Evolutionary conservation across 2,113 vertebrate species (phyloP).

Genomic region (Eurypyga helias): DNA sequence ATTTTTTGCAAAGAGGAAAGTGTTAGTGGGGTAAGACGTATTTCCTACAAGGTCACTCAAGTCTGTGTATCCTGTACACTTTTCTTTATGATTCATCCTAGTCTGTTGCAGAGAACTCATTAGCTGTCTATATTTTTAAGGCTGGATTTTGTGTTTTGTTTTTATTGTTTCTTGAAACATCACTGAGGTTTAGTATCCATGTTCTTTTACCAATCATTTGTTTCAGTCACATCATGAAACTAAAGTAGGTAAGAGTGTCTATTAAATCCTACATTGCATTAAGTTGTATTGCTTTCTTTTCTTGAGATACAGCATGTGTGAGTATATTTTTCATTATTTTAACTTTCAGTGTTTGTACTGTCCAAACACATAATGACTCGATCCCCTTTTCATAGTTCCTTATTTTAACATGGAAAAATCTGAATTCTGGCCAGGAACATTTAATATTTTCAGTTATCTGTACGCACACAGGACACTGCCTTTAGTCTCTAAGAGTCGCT

Average conservation of each 20-base stretch:
- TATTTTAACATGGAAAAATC: background rate
- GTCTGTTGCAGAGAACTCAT: background rate
- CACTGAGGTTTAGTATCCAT: background rate
- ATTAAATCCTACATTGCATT: background rate
- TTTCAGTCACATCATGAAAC: background rate
- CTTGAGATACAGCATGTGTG: background rate
- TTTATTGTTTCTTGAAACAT: background rate
- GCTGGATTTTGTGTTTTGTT: background rate
- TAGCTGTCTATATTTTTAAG: background rate
- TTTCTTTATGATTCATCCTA: background rate
- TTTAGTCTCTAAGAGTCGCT: background rate
- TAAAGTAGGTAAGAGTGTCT: background rate
- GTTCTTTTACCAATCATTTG: background rate
- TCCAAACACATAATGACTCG: background rate
- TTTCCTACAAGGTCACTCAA: background rate
- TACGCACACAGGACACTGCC: background rate
- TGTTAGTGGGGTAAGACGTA: background rate
- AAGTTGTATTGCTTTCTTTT: slow-evolving; percentile 5
- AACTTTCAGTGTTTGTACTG: background rate
- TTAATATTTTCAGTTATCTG: background rate
- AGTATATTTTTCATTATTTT: slow-evolving; percentile 19
- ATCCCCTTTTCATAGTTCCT: background rate
- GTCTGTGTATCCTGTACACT: background rate
- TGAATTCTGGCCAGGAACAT: background rate
- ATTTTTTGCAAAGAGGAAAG: background rate